phyloP scores from a whole-genome alignment of 1,140 invertebrate species.

The Drosophila lini region DNA sequence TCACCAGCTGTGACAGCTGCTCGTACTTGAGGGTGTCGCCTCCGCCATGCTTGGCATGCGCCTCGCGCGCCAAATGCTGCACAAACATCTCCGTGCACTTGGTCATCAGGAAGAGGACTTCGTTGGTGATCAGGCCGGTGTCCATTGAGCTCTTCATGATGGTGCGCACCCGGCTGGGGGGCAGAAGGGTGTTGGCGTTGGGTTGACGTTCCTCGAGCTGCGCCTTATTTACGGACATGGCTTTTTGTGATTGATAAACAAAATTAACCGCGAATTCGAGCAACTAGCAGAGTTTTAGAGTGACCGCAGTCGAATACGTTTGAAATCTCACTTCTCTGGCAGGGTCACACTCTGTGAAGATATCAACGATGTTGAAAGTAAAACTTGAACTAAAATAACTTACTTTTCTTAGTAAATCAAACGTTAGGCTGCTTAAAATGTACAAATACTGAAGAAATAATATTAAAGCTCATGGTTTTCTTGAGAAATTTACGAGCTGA shows the following conservation, averaged over 20 bases:
- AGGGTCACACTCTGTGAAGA: neutral
- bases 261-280: slow-evolving; percentile 7
- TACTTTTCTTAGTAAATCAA: neutral
- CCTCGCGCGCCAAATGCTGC: slow-evolving; percentile 71
- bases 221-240: slow-evolving; percentile 3
- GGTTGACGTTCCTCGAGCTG: slow-evolving; percentile 22
- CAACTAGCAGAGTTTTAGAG: neutral
- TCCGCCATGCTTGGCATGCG: slow-evolving; percentile 38
- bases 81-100: slow-evolving; percentile 78
- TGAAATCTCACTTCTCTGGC: neutral
- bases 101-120: slow-evolving; percentile 77
- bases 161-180: slow-evolving; percentile 74
- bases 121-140: slow-evolving; percentile 74
- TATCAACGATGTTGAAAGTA: neutral
- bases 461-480: neutral
- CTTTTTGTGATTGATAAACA: neutral
- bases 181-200: slow-evolving; percentile 62
- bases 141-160: slow-evolving; percentile 83
- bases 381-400: neutral
- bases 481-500: too few relatives aligned
- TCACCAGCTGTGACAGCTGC: slow-evolving; percentile 71
- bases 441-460: neutral
- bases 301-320: neutral
- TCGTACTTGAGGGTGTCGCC: slow-evolving; percentile 71
- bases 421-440: neutral